Evolutionary conservation across 2,113 vertebrate species (phyloP).

Genomic region (Protomyctophum bolini): DNA sequence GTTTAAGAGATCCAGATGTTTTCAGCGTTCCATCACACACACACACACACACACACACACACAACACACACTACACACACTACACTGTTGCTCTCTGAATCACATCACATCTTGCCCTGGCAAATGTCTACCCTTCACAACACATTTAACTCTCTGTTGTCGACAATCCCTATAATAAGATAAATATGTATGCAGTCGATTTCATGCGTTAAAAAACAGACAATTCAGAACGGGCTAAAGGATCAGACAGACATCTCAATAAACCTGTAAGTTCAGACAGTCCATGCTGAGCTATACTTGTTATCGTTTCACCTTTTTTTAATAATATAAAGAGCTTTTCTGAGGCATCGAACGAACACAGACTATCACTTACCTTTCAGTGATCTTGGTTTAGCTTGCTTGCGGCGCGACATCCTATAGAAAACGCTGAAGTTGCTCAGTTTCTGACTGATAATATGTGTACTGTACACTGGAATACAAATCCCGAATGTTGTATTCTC

Average conservation of each 20-base stretch:
- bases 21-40: slow-evolving; percentile 42
- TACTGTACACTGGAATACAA: slow-evolving; percentile 55
- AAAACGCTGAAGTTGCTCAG: slow-evolving; percentile 96
- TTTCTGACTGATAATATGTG: slow-evolving; percentile 82
- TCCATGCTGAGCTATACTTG: slow-evolving; percentile 44
- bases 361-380: slow-evolving; percentile 92
- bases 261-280: slow-evolving; percentile 48
- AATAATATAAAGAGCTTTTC: slow-evolving; percentile 42
- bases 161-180: neutral
- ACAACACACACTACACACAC: neutral
- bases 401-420: slow-evolving; percentile 99
- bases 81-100: slow-evolving; percentile 56
- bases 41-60: too few species aligned
- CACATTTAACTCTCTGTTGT: neutral
- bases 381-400: slow-evolving; percentile 99
- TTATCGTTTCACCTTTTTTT: slow-evolving; percentile 45
- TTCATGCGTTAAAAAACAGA: slow-evolving; percentile 46
- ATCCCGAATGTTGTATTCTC: slow-evolving; percentile 55
- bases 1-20: slow-evolving; percentile 74
- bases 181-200: slow-evolving; percentile 42
- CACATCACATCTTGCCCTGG: slow-evolving; percentile 33
- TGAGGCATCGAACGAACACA: slow-evolving; percentile 51
- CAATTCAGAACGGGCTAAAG: slow-evolving; percentile 40
- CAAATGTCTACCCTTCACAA: neutral
- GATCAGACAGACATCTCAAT: slow-evolving; percentile 41